phyloP scores from a whole-genome alignment of 2,888 invertebrate genomes.

The Dasysyrphus albostriatus region DNA sequence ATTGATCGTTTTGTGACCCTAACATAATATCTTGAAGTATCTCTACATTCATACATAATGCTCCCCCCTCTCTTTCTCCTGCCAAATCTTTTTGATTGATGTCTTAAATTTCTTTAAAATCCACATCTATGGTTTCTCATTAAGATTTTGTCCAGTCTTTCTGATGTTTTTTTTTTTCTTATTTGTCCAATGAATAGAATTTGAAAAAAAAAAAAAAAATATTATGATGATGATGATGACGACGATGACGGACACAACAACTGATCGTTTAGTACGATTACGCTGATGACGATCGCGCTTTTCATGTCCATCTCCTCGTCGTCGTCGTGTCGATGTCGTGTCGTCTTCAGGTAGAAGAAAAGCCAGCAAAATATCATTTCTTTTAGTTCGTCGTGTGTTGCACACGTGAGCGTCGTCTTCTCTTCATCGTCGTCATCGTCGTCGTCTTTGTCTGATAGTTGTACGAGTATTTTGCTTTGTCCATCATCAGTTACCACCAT shows the following conservation, averaged over 20 bases:
- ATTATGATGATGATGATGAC: slow-evolving; percentile 38
- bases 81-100: slow-evolving; percentile 70
- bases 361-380: slow-evolving; percentile 50
- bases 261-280: slow-evolving; percentile 74
- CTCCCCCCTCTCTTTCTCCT: slow-evolving; percentile 10
- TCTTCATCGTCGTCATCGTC: background rate
- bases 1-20: slow-evolving; percentile 34
- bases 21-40: background rate
- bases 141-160: slow-evolving; percentile 33
- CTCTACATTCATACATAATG: background rate
- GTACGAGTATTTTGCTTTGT: slow-evolving; percentile 67
- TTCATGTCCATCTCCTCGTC: slow-evolving; percentile 66
- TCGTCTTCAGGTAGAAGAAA: slow-evolving; percentile 61
- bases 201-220: slow-evolving; percentile 15
- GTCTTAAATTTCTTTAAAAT: slow-evolving; percentile 48
- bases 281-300: slow-evolving; percentile 74
- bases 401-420: slow-evolving; percentile 64
- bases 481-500: slow-evolving; percentile 73
- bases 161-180: slow-evolving; percentile 1
- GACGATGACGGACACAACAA: slow-evolving; percentile 71
- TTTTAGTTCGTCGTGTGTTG: slow-evolving; percentile 61
- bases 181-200: slow-evolving; percentile 20
- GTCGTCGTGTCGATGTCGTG: slow-evolving; percentile 45
- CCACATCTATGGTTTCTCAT: slow-evolving; percentile 48
- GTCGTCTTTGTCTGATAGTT: slow-evolving; percentile 40